Conservation (phyloP, 2,113 vertebrate species). For the Lethenteron reissneri region DNA sequence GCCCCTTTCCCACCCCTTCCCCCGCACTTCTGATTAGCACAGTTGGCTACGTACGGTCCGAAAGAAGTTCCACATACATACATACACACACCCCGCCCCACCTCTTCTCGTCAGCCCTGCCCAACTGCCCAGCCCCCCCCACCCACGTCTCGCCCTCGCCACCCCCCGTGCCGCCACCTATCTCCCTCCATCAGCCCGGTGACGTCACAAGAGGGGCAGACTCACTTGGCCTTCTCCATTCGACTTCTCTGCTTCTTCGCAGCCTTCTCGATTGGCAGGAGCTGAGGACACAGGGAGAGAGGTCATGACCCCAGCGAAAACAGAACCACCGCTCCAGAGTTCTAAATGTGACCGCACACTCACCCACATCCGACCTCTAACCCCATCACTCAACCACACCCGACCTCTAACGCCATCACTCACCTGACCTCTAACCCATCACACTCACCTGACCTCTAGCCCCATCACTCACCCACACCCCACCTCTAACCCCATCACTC, state of each 20-base stretch:
- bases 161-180: no score
- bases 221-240: slow-evolving; percentile 15
- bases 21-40: no score
- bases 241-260: slow-evolving; percentile 41
- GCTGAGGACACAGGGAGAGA: slow-evolving; percentile 21
- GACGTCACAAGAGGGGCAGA: background rate
- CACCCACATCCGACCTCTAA: background rate
- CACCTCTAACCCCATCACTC: background rate
- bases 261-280: slow-evolving; percentile 71
- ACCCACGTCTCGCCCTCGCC: no score
- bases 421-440: background rate
- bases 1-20: no score
- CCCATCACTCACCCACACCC: background rate
- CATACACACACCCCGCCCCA: no score
- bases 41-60: no score
- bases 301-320: background rate
- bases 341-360: slow-evolving; percentile 16
- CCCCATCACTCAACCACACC: background rate
- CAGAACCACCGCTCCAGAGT: slow-evolving; percentile 13
- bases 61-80: no score
- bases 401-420: background rate
- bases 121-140: no score
- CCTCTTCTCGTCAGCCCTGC: no score
- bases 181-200: no score
- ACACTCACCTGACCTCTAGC: background rate